phyloP scores from a whole-genome alignment of 2,888 invertebrate genomes.

The Cylloceria caligata region DNA sequence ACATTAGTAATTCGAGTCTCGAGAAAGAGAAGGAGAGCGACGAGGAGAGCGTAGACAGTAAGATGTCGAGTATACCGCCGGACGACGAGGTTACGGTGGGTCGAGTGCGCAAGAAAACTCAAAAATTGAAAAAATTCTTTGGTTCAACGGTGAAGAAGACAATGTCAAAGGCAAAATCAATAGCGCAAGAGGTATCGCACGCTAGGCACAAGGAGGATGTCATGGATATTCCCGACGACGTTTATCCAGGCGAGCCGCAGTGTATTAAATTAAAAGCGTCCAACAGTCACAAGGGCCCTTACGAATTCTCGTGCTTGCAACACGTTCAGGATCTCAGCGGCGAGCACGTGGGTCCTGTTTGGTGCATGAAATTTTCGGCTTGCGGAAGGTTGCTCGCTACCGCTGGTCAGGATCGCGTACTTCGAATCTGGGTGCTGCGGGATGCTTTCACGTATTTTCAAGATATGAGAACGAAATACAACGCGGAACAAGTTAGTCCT shows the following conservation, averaged over 20 bases:
- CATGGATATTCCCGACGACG: conserved; percentile 93
- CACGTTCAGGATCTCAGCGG: conserved; percentile 95
- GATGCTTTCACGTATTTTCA: conserved; percentile 96
- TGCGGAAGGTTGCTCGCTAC: conserved; percentile 98
- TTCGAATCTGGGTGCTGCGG: conserved; percentile 97
- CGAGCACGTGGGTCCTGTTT: conserved; percentile 96
- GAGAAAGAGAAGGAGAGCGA: conserved; percentile 91
- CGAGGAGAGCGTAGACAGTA: conserved; percentile 90
- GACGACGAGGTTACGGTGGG: conserved; percentile 85
- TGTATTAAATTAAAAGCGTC: conserved; percentile 96
- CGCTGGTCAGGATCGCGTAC: conserved; percentile 97
- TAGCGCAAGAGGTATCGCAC: conserved; percentile 95
- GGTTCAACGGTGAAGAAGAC: conserved; percentile 96
- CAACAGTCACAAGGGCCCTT: conserved; percentile 98
- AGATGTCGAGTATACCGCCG: conserved; percentile 86
- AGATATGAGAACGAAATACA: conserved; percentile 98
- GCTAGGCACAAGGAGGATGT: conserved; percentile 95
- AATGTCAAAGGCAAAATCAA: conserved; percentile 95
- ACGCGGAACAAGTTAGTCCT: conserved; percentile 96
- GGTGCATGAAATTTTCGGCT: conserved; percentile 99
- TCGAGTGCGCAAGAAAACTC: conserved; percentile 85
- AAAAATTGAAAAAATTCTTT: conserved; percentile 91
- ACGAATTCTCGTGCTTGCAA: conserved; percentile 96
- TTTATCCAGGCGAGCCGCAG: conserved; percentile 90
- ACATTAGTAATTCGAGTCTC: conserved; percentile 89